Base-by-base conservation (phyloP, 1,140 invertebrate species). In the Penaeus vannamei region DNA sequence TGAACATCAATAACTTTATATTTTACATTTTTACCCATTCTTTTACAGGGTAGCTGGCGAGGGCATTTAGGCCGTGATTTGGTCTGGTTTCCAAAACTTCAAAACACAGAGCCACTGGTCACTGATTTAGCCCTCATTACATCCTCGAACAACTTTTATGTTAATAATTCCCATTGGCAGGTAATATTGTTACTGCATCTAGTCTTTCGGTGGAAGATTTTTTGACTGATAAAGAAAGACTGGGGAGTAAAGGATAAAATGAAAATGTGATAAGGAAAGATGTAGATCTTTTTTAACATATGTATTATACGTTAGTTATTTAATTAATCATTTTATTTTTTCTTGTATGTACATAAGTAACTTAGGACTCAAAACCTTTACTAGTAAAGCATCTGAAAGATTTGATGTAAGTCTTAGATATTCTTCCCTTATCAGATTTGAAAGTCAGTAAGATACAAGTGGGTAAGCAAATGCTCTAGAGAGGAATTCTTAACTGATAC, bases 141-240 rank as follows among this genome's bases (percentile, higher is more conserved):
- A n/a, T 77, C 92, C 19, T 92, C 93, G 4, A 90, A 92, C 22
- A 91, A 93, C 32, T 93, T 94, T 91, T 94, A 94, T 91, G 93
- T 93, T 59, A 93, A 93, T 77, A 92, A 92, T 23, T 93, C 93
- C 12, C 92, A 93, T 83, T 94, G 93, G 93, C 91, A 91, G 91
- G 91, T 91, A 36, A 81, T 32, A 23, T 66, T 64, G 62, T 17
- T 60, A 17, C 19, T 53, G 62, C 61, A 64, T 64, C 26, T 19
- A 82, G 17, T 26, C 12, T 32, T 60, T 86, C 4, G 72, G 10
- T 42, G 7, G 53, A 22, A 17, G 36, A 60, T 12, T 60, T 64
- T 60, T 64, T 72, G 10, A 5, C 14, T 42, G 4, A 72, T n/a
- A 22, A 69, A 23, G n/a, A 59, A 29, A 29, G 19, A 12, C 36